Base-by-base conservation (phyloP, 1,140 invertebrate genomes). In the Trichogramma pretiosum region DNA sequence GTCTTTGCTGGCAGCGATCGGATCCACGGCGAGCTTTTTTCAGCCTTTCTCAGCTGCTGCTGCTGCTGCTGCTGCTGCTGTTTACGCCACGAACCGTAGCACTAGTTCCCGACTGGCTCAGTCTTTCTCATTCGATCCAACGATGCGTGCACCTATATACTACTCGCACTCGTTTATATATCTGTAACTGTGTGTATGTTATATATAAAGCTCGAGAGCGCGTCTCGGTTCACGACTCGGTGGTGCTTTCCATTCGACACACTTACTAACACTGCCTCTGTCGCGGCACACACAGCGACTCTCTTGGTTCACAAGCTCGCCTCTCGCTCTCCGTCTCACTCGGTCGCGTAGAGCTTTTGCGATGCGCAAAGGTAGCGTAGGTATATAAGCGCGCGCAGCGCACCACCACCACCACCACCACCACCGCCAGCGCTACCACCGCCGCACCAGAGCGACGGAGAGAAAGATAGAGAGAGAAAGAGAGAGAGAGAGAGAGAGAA, bases 401-500 rank as follows among this genome's bases (percentile, higher is more conserved):
- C 56, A 50, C 53, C 37, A 46, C 48, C 53, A 44, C 48, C 26
- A n/a, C 23, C 22, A 46, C 39, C 54, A 54, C 55, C 54, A 56
- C 54, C 56, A 40, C 51, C 44, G 54, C 59, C 58, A 54, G 56
- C 54, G 54, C 58, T 57, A 54, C 56, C 54, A 53, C 48, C 40
- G 38, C 55, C 57, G 56, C 57, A n/a, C n/a, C 60, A 62, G 53
- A 44, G 42, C 52, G 52, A 51, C 54, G 59, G 57, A 60, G 56
- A 57, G 63, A 59, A n/a, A n/a, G n/a, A n/a, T n/a, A n/a, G n/a
- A n/a, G n/a, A n/a, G n/a, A n/a, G n/a, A n/a, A n/a, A n/a, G 59
- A 58, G 56, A 54, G 63, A 62, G 62, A 58, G 56, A 63, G 59
- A 55, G 59, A 58, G 62, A 59, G n/a, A n/a, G n/a, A n/a, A 61